These are phyloP conservation scores for Halichoerus grypus DNA, from an alignment of 2,113 vertebrate species.

Conservation along the genomic window DNA sequence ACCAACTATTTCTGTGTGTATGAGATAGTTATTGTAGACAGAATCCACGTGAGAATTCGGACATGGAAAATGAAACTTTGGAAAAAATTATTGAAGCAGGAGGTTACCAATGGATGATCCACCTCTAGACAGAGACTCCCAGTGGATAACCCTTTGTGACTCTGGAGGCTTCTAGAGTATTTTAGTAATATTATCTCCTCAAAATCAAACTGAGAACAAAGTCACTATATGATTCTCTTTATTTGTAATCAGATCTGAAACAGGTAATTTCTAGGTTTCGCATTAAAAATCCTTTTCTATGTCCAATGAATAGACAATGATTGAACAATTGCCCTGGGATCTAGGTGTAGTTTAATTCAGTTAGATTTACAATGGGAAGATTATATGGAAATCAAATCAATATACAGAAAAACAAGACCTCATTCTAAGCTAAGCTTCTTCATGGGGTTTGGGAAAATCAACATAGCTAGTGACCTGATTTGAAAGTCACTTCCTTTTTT, in stretches of 20 bases:
- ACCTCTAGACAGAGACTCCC: not conserved
- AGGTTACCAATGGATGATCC: not conserved
- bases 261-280: not conserved
- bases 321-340: not conserved
- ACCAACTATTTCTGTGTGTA: not conserved
- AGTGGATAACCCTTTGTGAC: not conserved
- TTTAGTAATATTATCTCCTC: not conserved
- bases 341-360: conserved; percentile 21
- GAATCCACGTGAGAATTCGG: not conserved
- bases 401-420: not conserved
- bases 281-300: not conserved
- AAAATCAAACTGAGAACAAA: conserved; percentile 47
- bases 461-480: not conserved
- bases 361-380: not conserved
- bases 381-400: not conserved
- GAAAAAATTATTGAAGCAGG: not conserved
- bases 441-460: not conserved
- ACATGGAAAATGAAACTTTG: not conserved
- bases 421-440: not conserved
- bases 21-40: not conserved
- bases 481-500: not conserved
- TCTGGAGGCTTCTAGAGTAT: not conserved
- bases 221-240: not conserved
- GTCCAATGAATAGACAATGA: not conserved
- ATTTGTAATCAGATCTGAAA: not conserved